phyloP scores from a whole-genome alignment of 2,113 vertebrate genomes.

The Semicossyphus pulcher region DNA sequence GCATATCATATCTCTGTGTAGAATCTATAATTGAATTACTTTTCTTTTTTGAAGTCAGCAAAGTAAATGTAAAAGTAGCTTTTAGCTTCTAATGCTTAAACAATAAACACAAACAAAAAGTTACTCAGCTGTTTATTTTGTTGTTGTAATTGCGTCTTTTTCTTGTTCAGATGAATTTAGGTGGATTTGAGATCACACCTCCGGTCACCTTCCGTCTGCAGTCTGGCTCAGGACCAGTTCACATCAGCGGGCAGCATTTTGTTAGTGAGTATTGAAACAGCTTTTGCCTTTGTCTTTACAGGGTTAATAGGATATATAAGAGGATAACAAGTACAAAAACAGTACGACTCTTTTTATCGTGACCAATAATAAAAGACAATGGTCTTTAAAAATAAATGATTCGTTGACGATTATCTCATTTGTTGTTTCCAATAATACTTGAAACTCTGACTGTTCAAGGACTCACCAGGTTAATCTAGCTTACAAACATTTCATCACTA shows the following conservation, averaged over 20 bases:
- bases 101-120: too few relatives aligned
- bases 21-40: too few relatives aligned
- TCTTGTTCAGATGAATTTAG: conserved; percentile 80
- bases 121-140: not conserved
- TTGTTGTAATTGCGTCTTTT: not conserved
- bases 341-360: not conserved
- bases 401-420: not conserved
- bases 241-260: conserved; percentile 87
- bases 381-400: not conserved
- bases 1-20: too few relatives aligned
- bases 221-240: conserved; percentile 83
- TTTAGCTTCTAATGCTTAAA: too few relatives aligned
- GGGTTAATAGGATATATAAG: too few relatives aligned
- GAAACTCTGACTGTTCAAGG: too few relatives aligned
- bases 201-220: conserved; percentile 85
- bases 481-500: not conserved
- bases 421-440: not conserved
- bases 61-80: too few relatives aligned
- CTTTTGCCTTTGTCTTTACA: too few relatives aligned
- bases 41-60: too few relatives aligned
- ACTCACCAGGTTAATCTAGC: too few relatives aligned
- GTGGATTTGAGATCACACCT: conserved; percentile 86
- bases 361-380: not conserved
- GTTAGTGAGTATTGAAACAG: conserved; percentile 80
- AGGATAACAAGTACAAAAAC: too few relatives aligned